phyloP scores from a whole-genome alignment of 2,888 invertebrate genomes.

The Erebia epiphron region DNA sequence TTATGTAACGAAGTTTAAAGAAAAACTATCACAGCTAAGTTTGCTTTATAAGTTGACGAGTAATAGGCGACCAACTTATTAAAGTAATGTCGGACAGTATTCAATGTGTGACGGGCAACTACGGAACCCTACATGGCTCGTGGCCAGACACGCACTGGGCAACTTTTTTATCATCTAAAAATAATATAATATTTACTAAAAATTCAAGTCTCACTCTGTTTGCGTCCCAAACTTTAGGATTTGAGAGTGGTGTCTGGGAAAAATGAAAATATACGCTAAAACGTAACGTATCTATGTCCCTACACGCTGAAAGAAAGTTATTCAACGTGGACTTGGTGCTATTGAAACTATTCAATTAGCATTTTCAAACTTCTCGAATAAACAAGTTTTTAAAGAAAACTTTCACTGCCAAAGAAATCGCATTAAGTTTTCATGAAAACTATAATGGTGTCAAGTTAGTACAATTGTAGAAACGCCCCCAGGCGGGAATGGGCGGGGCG shows the following conservation, averaged over 20 bases:
- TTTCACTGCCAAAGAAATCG: slow-evolving; percentile 11
- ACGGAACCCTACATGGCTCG: too few relatives aligned
- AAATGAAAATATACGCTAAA: not conserved
- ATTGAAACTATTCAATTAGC: not conserved
- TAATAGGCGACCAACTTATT: too few relatives aligned
- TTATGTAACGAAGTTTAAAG: too few relatives aligned
- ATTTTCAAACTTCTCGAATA: not conserved
- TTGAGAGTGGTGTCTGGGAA: not conserved
- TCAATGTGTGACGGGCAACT: too few relatives aligned
- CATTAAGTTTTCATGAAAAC: slow-evolving; percentile 44
- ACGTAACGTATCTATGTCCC: not conserved
- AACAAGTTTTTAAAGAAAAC: not conserved
- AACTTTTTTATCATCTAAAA: too few relatives aligned
- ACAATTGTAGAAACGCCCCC: slow-evolving; percentile 60
- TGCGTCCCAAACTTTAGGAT: not conserved
- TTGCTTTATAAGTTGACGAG: too few relatives aligned
- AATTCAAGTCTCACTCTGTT: not conserved
- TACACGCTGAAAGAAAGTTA: not conserved
- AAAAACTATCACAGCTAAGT: too few relatives aligned
- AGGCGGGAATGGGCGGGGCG: slow-evolving; percentile 75
- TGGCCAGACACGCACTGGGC: too few relatives aligned
- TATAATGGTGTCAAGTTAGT: slow-evolving; percentile 49
- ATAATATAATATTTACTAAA: too few relatives aligned
- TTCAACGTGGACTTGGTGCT: not conserved
- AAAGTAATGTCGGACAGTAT: too few relatives aligned